Percentiles rank a stretch among this genome's conserved stretches.
Evolutionary conservation across 2,113 vertebrate species (phyloP).

Genomic region (Cariama cristata): DNA sequence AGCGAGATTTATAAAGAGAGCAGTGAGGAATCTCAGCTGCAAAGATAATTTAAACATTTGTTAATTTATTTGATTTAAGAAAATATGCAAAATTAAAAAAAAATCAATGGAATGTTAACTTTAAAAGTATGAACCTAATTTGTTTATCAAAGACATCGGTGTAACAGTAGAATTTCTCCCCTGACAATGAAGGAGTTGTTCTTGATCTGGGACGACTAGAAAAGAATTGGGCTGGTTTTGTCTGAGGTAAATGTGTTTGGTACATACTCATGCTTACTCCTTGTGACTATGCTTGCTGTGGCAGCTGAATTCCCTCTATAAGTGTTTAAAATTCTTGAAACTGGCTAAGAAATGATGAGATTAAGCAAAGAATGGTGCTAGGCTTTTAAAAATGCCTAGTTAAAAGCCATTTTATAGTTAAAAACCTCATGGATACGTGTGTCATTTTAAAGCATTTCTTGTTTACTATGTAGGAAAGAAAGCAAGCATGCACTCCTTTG

Average conservation of each 20-base stretch:
- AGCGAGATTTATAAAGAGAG: not conserved
- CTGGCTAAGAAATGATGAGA: not conserved
- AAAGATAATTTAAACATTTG: not conserved
- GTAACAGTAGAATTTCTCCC: not conserved
- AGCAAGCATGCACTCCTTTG: not conserved
- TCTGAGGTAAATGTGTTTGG: not conserved
- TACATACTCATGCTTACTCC: fast-evolving
- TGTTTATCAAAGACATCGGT: not conserved
- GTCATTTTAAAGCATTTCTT: not conserved
- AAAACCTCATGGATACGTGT: not conserved
- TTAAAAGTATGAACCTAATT: not conserved
- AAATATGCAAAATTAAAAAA: not conserved
- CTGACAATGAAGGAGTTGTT: not conserved
- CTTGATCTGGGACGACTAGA: not conserved
- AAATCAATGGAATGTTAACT: not conserved
- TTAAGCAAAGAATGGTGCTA: not conserved
- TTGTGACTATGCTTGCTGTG: not conserved
- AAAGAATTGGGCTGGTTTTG: not conserved
- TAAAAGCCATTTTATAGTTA: not conserved
- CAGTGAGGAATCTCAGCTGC: slow-evolving; percentile 18
- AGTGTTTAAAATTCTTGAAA: not conserved
- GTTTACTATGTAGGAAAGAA: not conserved
- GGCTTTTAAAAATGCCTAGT: not conserved
- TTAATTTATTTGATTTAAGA: not conserved
- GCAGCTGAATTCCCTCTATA: not conserved